Evolutionary conservation across 2,797 vertebrate species (phyloP), one percentile per base, ranked within the genome.

Genomic region (Propithecus deckenii): DNA sequence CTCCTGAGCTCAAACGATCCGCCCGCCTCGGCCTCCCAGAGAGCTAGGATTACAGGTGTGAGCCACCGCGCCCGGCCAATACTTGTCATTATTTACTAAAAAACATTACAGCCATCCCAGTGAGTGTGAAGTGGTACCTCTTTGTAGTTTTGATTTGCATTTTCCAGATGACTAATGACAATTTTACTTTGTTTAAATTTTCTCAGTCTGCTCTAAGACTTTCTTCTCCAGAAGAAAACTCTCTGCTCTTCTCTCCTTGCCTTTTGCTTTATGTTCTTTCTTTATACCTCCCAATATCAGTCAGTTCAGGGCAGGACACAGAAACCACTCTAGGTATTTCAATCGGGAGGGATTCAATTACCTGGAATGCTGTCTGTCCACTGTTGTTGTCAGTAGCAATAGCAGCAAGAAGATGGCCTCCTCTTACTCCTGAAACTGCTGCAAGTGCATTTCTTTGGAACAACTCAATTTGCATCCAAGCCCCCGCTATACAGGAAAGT

Each of bases 201-300:
- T 91, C 48, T 76, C 1, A 9, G 55, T 57, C 23, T 91, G 4
- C 38, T 17, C 9, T 12, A 35, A 89, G 89, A 41, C 23, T 50
- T 4, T 10, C 38, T 38, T 38, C 38, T 38, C 38, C 50, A 69
- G 13, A 17, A 61, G 75, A 79, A 92, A 55, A 55, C 46, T 78
- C 35, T 43, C 55, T 72, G 14, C 15, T 65, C 15, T 94, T 95
- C 22, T 84, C 38, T 74, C 12, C 87, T 74, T 86, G 61, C 8
- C 38, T 79, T 87, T 89, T 89, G 32, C 65, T 96, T 76, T 91
- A 13, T 75, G 10, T 79, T 93, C 35, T 88, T 86, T 71, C 38
- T 86, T 75, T 74, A n/a, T 0, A 30, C 4, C 5, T 52, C 18
- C 25, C 92, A 50, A 6, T 93, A 55, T 46, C 7, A 35, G 38